Conservation (phyloP, 2,888 invertebrate genomes). For the Linhomoeus sp. region DNA sequence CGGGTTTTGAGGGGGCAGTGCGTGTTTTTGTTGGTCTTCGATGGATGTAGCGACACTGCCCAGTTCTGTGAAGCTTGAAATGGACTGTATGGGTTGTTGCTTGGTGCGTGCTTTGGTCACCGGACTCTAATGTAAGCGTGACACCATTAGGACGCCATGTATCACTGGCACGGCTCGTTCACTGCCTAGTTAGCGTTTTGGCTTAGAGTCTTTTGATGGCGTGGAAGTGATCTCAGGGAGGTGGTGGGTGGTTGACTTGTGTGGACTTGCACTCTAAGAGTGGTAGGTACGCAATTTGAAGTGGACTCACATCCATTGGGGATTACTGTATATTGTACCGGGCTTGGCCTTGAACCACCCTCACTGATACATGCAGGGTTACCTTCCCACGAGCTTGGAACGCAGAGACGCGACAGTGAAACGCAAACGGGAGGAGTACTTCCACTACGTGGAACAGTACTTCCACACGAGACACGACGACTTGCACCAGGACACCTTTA, state of each 20-base stretch:
- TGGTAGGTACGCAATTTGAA: too few species aligned
- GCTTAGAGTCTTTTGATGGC: too few species aligned
- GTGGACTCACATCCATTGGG: neutral
- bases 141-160: too few species aligned
- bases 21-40: slow-evolving; percentile 4
- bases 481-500: slow-evolving; percentile 59
- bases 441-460: slow-evolving; percentile 82
- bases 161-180: too few species aligned
- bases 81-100: too few species aligned
- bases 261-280: neutral
- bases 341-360: neutral
- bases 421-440: slow-evolving; percentile 83
- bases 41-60: too few species aligned
- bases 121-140: too few species aligned
- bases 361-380: slow-evolving; percentile 43
- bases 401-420: slow-evolving; percentile 64
- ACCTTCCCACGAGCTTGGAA: slow-evolving; percentile 76
- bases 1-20: neutral
- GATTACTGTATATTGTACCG: neutral
- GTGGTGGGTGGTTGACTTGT: too few species aligned
- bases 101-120: too few species aligned
- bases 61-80: too few species aligned
- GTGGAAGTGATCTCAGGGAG: too few species aligned
- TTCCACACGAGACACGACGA: slow-evolving; percentile 77
- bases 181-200: too few species aligned